These are phyloP conservation scores for Caranx ignobilis DNA, from an alignment of 2,113 vertebrate species.

Conservation along the genomic window DNA sequence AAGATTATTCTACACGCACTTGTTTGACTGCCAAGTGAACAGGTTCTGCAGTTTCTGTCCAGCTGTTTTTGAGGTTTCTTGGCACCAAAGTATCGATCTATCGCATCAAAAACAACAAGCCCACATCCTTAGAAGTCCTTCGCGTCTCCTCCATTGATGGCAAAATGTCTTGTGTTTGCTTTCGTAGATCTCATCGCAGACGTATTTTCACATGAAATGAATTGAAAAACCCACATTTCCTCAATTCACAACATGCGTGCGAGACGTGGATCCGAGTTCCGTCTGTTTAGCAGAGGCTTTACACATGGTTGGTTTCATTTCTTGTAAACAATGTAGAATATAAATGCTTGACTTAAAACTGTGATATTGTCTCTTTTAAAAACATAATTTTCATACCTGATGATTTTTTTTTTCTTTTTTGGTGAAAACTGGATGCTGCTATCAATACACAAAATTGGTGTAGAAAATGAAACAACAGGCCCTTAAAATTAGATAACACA, in stretches of 20 bases:
- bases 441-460: not conserved
- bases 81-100: constrained; percentile 52
- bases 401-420: too few species aligned
- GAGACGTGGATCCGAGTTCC: not conserved
- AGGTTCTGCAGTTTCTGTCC: constrained; percentile 60
- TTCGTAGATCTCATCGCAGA: constrained; percentile 56
- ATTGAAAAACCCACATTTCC: not conserved
- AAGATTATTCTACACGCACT: constrained; percentile 49
- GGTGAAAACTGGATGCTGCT: too few species aligned
- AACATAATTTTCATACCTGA: too few species aligned
- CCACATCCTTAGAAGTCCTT: constrained; percentile 42
- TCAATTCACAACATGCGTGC: not conserved
- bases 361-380: too few species aligned
- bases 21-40: constrained; percentile 66
- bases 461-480: not conserved
- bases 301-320: not conserved
- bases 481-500: not conserved
- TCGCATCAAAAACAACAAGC: constrained; percentile 59
- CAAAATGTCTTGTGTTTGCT: constrained; percentile 31
- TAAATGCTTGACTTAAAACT: not conserved
- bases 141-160: constrained; percentile 26
- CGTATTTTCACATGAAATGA: not conserved
- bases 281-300: not conserved
- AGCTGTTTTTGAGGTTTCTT: constrained; percentile 68
- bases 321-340: not conserved